Evolutionary conservation across 2,797 vertebrate genomes (phyloP).

Genomic region (Sitta carolinensis): DNA sequence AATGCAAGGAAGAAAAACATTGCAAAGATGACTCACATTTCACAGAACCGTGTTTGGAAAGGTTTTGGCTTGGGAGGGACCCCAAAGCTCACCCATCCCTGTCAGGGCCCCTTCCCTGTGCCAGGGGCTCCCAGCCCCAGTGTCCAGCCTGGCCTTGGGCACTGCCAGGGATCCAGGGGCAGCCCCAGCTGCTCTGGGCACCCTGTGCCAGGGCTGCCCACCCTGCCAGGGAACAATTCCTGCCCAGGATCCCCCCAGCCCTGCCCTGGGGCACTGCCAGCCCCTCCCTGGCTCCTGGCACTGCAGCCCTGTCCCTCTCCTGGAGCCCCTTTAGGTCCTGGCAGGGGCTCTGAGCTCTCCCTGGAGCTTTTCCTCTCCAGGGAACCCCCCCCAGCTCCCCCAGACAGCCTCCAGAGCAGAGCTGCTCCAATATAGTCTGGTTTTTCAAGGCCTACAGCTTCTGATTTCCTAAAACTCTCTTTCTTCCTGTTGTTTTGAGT

Average conservation of each 20-base stretch:
- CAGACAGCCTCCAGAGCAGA: background rate
- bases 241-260: accelerated
- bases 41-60: background rate
- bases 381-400: background rate
- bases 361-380: background rate
- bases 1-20: background rate
- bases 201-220: background rate
- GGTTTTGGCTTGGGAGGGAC: background rate
- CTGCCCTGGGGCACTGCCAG: background rate
- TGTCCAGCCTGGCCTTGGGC: background rate
- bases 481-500: too few species aligned
- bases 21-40: background rate
- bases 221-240: background rate
- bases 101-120: background rate
- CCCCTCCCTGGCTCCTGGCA: accelerated
- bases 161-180: background rate
- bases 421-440: too few species aligned
- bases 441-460: too few species aligned
- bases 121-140: background rate
- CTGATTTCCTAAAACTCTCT: too few species aligned
- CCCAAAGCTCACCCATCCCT: accelerated
- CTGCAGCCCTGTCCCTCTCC: background rate
- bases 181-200: background rate
- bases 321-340: background rate
- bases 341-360: background rate